A percentile compares a stretch with the other conserved stretches of the same genome.
Evolutionary conservation across 2,113 vertebrate genomes (phyloP).

Genomic region (Lampris incognitus): DNA sequence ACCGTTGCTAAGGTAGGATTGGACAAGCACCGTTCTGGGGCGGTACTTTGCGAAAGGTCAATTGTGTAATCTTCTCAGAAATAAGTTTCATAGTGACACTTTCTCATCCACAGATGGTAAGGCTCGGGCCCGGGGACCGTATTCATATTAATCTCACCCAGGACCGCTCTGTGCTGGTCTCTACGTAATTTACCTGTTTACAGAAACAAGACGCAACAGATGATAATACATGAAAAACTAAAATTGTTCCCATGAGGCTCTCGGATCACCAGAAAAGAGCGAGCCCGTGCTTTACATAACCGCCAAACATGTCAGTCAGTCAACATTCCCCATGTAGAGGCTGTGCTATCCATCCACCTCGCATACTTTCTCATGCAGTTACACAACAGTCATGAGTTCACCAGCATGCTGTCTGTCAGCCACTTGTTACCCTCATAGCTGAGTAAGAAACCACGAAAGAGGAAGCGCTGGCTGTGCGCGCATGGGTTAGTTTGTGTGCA

Average conservation of each 20-base stretch:
- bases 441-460: not conserved
- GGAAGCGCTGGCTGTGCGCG: not conserved
- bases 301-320: constrained; percentile 41
- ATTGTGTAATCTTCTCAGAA: constrained; percentile 45
- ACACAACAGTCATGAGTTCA: constrained; percentile 38
- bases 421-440: constrained; percentile 17
- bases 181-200: constrained; percentile 10
- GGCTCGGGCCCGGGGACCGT: constrained; percentile 12
- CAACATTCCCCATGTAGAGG: constrained; percentile 56
- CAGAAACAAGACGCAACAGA: constrained; percentile 5
- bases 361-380: constrained; percentile 61
- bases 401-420: constrained; percentile 15
- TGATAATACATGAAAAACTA: constrained; percentile 16
- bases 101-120: constrained; percentile 32
- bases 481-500: not conserved
- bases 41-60: too few relatives aligned
- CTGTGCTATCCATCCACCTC: constrained; percentile 19
- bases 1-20: too few relatives aligned
- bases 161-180: constrained; percentile 22
- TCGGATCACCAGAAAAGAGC: constrained; percentile 16
- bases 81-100: constrained; percentile 26
- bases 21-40: too few relatives aligned
- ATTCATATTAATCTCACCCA: constrained; percentile 13
- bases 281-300: constrained; percentile 53
- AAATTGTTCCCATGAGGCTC: constrained; percentile 2